Evolutionary conservation across 2,888 invertebrate species (phyloP), one percentile per base, ranked within the genome.

Genomic region (Melangyna quadrimaculata): DNA sequence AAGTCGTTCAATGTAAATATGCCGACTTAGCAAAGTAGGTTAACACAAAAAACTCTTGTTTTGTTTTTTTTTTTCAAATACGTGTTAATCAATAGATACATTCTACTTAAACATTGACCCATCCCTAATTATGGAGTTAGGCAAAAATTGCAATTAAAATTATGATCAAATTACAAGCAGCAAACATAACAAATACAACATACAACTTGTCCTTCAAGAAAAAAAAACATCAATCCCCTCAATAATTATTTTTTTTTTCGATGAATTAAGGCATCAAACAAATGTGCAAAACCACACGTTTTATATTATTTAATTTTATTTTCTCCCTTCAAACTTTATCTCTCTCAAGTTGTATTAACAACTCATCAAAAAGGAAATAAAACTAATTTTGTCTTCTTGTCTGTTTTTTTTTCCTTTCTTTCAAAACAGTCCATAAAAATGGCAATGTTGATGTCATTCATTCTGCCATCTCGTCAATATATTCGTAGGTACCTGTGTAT

Each of bases 361-460:
- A 32, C 45, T 65, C 65, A 32, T 65, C 65, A 45, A 32, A 45
- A 32, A 65, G 27, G 10, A 45, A 45, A 19, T n/a, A 32, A 65
- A 45, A 45, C 29, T 45, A 65, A 63, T 29, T 43, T 43, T 4
- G 24, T 8, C 14, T 22, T 35, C 9, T n/a, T n/a, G n/a, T n/a
- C n/a, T n/a, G n/a, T n/a, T n/a, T 37, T n/a, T 65, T 29, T 65
- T 32, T 27, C 14, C 10, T 24, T 40, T 40, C 27, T 17, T 3
- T 45, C 9, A 45, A 65, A 65, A 65, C 35, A 59, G 22, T 29
- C 27, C n/a, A 65, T 65, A 45, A 65, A 59, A 65, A 65, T 65
- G 65, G 45, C 65, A 65, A 65, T 65, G 45, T 65, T 59, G 19
- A 63, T 63, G 51, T 63, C 65, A 55, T 55, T 53, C 65, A n/a